Evolutionary conservation across 2,797 vertebrate species (phyloP), one percentile per base, ranked within the genome.

Genomic region (Anas flavirostris): DNA sequence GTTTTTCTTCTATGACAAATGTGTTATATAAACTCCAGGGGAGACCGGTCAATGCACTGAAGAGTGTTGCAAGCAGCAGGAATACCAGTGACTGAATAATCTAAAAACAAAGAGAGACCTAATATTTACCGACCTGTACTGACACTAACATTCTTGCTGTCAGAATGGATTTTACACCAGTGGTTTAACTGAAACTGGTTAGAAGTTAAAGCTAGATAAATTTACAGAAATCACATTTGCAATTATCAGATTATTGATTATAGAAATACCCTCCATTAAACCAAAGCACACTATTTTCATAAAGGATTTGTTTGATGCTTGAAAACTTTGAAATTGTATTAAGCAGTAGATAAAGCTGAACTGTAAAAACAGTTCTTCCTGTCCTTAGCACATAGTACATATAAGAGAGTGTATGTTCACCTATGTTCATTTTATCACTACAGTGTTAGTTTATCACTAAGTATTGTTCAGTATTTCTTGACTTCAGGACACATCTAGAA

Each of bases 1-100:
- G 99, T 77, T 98, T 99, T 97, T 99, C 99, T 97, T 99, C 99
- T 95, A 99, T 99, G 94, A 99, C 97, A 97, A 99, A 99, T 5
- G 99, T 99, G 95, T 98, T 99, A 97, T 99, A 99, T 72, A 99
- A 97, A 97, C 99, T 99, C 99, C 99, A 99, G 1, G 99, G 99
- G 59, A 99, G 98, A 91, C 99, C 99, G 22, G 99, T 99, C 63
- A 99, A 55, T 37, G 99, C 99, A 93, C 99, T 99, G 97, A 99
- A 99, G 81, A 99, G 97, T 2, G 99, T 99, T 60, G 99, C 99
- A 59, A 99, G 98, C 19, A 98, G 98, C 93, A 99, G 97, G 96
- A 99, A 99, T 23, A 98, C 96, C 78, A 99, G 97, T 1, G 99
- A 99, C 92, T 99, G 99, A 92, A 97, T 98, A 94, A 99, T 99